Conservation (phyloP, 2,113 vertebrate genomes). For the Tenrec ecaudatus region DNA sequence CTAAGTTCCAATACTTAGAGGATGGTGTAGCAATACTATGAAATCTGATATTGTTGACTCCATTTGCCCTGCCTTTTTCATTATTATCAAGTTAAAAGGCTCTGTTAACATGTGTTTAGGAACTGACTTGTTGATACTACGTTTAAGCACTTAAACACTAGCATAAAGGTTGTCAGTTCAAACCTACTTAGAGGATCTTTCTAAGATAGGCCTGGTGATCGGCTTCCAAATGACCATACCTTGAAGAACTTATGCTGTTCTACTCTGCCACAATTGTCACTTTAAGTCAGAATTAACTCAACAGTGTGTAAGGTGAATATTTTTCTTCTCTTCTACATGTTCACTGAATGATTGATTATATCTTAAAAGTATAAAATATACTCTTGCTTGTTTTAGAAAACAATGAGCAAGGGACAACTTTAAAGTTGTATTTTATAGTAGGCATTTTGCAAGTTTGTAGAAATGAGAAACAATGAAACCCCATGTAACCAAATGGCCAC, state of each 20-base stretch:
- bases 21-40: neutral
- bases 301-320: neutral
- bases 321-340: neutral
- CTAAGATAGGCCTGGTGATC: no score
- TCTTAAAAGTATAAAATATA: neutral
- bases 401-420: neutral
- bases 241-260: no score
- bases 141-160: no score
- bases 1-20: neutral
- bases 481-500: neutral
- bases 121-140: no score
- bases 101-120: neutral
- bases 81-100: neutral
- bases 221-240: no score
- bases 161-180: no score
- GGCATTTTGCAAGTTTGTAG: neutral
- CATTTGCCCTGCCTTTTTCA: neutral
- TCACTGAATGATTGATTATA: neutral
- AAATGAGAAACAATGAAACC: neutral
- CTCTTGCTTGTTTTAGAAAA: neutral
- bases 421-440: neutral
- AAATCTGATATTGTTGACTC: neutral
- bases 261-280: no score
- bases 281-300: no score
- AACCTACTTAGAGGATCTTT: no score